Evolutionary conservation across 1,140 invertebrate genomes (phyloP).

Genomic region (Cardiocondyla obscurior): DNA sequence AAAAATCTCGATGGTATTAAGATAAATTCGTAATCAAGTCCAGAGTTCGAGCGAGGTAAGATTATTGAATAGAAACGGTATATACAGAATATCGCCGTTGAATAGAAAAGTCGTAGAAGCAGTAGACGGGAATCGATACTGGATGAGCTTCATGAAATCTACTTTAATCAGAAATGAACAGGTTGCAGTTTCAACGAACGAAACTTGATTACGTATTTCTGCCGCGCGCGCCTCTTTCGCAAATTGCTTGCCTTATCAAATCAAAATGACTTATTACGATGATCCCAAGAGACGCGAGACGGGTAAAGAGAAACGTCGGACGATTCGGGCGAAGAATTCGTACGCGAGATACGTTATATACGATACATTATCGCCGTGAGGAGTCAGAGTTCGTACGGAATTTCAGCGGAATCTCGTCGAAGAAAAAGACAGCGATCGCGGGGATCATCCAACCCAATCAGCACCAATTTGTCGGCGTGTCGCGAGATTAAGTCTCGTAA

Average conservation of each 20-base stretch:
- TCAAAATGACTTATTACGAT: not conserved
- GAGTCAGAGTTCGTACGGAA: not conserved
- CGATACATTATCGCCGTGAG: not conserved
- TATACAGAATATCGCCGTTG: not conserved
- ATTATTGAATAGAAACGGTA: constrained; percentile 32
- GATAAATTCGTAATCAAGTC: constrained; percentile 27
- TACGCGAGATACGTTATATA: too few species aligned
- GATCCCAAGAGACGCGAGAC: not conserved
- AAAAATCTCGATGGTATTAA: constrained; percentile 9
- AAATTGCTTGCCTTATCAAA: not conserved
- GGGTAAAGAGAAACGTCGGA: not conserved
- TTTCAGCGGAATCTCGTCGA: not conserved
- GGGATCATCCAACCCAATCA: constrained; percentile 60
- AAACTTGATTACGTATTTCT: constrained; percentile 7
- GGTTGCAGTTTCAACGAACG: not conserved
- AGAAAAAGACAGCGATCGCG: constrained; percentile 36
- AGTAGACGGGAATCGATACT: constrained; percentile 13
- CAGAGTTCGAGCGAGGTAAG: constrained; percentile 2
- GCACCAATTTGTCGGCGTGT: constrained; percentile 58
- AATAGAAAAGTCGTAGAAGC: constrained; percentile 17
- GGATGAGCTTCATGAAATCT: not conserved
- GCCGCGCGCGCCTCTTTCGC: not conserved
- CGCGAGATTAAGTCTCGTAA: constrained; percentile 59
- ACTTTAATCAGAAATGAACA: constrained; percentile 40
- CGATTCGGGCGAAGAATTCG: not conserved